Percentiles rank a stretch among this genome's conserved stretches.
Evolutionary conservation across 2,797 vertebrate species (phyloP).

Genomic region (Danio aesculapii): DNA sequence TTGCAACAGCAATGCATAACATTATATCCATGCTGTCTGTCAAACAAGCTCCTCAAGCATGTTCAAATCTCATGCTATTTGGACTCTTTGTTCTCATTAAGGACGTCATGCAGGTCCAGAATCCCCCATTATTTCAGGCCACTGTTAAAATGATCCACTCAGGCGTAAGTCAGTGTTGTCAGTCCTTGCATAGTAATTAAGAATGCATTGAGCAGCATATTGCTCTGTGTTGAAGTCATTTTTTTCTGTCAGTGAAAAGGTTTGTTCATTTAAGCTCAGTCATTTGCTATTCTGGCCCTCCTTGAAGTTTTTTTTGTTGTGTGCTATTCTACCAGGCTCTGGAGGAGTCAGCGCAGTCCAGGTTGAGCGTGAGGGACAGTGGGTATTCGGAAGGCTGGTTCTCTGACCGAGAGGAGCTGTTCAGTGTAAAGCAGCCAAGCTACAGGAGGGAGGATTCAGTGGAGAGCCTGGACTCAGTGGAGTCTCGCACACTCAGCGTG

Average conservation of each 20-base stretch:
- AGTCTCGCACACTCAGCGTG: constrained; percentile 77
- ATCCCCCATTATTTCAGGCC: not conserved
- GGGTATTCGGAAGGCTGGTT: constrained; percentile 82
- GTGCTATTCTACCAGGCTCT: constrained; percentile 78
- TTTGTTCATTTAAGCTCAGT: not conserved
- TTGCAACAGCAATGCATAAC: not conserved
- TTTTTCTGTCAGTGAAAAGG: constrained; percentile 3
- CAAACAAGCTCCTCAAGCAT: not conserved
- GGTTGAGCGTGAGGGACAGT: constrained; percentile 81
- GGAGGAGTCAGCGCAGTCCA: constrained; percentile 81
- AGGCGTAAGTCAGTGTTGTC: constrained; percentile 1
- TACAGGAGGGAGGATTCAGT: constrained; percentile 83
- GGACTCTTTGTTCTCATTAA: not conserved
- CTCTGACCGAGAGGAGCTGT: constrained; percentile 78
- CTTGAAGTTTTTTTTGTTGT: not conserved
- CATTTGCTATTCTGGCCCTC: not conserved
- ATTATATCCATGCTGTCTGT: not conserved
- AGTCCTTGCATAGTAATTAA: not conserved
- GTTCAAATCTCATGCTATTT: not conserved
- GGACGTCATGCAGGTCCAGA: not conserved
- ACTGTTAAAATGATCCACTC: constrained; percentile 4
- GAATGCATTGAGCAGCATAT: not conserved
- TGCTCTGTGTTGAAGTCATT: not conserved
- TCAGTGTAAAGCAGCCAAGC: constrained; percentile 54
- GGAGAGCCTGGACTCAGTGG: constrained; percentile 83